A percentile compares a stretch with the other conserved stretches of the same genome.
Evolutionary conservation across 2,113 vertebrate genomes (phyloP).

Genomic region (Pampusana beccarii): DNA sequence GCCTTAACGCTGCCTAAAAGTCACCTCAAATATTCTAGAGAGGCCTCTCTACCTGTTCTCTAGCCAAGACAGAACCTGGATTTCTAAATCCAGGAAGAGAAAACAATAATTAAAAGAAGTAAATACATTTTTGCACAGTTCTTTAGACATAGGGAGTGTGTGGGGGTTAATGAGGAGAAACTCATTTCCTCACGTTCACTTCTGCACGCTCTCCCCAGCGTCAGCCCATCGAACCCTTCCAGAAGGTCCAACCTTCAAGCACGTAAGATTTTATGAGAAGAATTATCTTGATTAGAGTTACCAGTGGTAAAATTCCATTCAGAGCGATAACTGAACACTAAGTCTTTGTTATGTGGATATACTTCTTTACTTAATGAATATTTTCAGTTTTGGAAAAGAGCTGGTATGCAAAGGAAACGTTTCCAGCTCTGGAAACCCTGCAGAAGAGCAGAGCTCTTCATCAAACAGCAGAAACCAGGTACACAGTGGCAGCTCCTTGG

Average conservation of each 20-base stretch:
- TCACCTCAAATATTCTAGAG: neutral
- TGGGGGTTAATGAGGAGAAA: neutral
- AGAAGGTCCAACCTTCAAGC: neutral
- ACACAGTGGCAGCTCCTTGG: neutral
- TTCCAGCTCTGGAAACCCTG: neutral
- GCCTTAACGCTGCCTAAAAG: neutral
- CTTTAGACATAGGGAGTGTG: neutral
- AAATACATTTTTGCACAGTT: neutral
- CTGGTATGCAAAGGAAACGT: neutral
- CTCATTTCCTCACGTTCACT: neutral
- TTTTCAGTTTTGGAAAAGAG: neutral
- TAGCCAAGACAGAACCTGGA: neutral
- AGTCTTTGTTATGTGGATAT: neutral
- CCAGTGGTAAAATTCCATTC: neutral
- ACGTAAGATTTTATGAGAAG: neutral
- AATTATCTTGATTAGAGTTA: neutral
- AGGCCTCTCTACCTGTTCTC: neutral
- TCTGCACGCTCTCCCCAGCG: neutral
- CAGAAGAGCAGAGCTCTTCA: neutral
- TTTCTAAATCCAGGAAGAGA: slow-evolving; percentile 9
- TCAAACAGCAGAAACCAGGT: neutral
- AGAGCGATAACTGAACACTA: fast-evolving
- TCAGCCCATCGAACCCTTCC: neutral
- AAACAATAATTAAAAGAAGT: neutral
- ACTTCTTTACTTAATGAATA: neutral